Percentiles rank a stretch among this genome's conserved stretches.
phyloP scores from a whole-genome alignment of 2,888 invertebrate species.

The Melikaiella ostensackeni region DNA sequence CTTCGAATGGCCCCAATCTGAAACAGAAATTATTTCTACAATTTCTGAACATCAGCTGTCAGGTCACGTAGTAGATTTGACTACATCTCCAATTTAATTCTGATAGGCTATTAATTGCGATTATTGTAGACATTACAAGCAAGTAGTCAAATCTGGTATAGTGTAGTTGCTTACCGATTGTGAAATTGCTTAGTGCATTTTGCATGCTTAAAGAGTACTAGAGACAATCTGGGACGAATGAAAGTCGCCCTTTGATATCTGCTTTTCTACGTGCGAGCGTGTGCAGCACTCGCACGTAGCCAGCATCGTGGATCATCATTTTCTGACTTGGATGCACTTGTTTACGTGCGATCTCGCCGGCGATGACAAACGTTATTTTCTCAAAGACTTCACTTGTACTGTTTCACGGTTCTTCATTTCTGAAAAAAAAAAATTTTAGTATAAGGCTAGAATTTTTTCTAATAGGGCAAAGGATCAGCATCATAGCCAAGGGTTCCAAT shows the following conservation, averaged over 20 bases:
- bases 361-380: constrained; percentile 35
- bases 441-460: neutral
- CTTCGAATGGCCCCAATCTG: constrained; percentile 75
- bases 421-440: constrained; percentile 40
- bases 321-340: neutral
- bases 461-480: neutral
- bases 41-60: neutral
- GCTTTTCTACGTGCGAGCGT: constrained; percentile 57
- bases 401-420: constrained; percentile 63
- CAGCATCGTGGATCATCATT: constrained; percentile 47
- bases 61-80: too few species aligned
- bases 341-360: neutral
- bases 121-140: too few species aligned
- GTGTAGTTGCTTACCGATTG: constrained; percentile 63
- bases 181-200: constrained; percentile 67
- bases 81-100: too few species aligned
- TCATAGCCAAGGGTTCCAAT: too few species aligned
- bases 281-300: constrained; percentile 61
- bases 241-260: constrained; percentile 42
- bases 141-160: neutral
- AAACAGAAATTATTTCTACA: constrained; percentile 51
- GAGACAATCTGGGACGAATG: constrained; percentile 50
- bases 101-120: too few species aligned
- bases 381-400: constrained; percentile 54
- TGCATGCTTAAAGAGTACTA: constrained; percentile 59